Base-by-base conservation (phyloP, 1,140 invertebrate genomes). In the Zaprionus inermis region DNA sequence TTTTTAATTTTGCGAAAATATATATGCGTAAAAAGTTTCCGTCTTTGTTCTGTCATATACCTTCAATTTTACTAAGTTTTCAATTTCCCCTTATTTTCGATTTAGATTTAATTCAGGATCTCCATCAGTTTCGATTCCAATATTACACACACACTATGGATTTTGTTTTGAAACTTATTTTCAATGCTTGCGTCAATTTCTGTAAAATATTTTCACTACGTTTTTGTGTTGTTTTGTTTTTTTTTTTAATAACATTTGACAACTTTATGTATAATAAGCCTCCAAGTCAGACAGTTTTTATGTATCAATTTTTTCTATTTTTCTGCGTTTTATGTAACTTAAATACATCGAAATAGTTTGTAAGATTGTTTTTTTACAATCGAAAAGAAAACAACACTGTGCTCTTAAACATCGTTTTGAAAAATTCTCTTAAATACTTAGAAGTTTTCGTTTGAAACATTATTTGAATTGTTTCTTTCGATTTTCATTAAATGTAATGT, bases 31-130 rank as follows among this genome's bases (percentile, higher is more conserved):
- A 66, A 80, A 65, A 66, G 36, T 67, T 60, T 36, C n/a, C 22
- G 9, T 46, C 44, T 63, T 71, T 52, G 46, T 51, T 70, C 49
- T 79, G 64, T 38, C 52, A 72, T 82, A 52, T 82, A 77, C 80
- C 76, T 65, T 68, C 46, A 88, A 88, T 82, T 86, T 82, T 70
- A 59, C 82, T 86, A 86, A 63, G 34, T 71, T 67, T 16, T 54
- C 46, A 41, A 56, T 12, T 32, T 34, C 60, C 28, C 16, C 32
- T 32, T 68, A 44, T 9, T 44, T 44, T 44, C 38, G 38, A 16
- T 44, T 16, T 44, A 16, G n/a, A 16, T 7, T 16, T 44, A 44
- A 16, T 44, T 16, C 1, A 44, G n/a, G 38, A 44, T 44, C 38
- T 44, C n/a, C 7, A 16, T 57, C 14, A 55, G 12, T 72, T 72